Percentiles rank a stretch among this genome's conserved stretches.
Conservation (phyloP, 2,797 vertebrate genomes). For the Sebastiscus tertius region DNA sequence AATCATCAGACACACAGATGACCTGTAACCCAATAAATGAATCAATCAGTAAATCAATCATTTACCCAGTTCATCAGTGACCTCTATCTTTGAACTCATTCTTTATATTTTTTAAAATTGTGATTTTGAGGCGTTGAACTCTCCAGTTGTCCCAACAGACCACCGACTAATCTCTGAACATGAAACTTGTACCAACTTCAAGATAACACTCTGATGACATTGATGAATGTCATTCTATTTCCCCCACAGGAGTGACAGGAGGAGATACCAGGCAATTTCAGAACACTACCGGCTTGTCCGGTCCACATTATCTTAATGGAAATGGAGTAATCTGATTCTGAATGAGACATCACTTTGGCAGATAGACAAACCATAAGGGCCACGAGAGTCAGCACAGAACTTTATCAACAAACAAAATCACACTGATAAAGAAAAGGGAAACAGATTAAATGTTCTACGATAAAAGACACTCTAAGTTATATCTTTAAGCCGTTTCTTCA, state of each 20-base stretch:
- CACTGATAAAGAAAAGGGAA: conserved; percentile 30
- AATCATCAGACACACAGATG: not conserved
- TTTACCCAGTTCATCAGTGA: not conserved
- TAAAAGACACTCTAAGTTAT: conserved; percentile 25
- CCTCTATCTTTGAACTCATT: not conserved
- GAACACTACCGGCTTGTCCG: conserved; percentile 23
- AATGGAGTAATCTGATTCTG: conserved; percentile 60
- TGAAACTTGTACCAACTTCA: not conserved
- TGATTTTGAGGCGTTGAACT: not conserved
- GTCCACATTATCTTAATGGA: conserved; percentile 70
- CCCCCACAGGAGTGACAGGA: not conserved
- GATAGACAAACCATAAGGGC: conserved; percentile 37
- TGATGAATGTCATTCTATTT: conserved; percentile 52
- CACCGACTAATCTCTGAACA: not conserved
- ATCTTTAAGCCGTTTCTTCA: conserved; percentile 14
- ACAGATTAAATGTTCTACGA: conserved; percentile 19
- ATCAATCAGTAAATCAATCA: not conserved
- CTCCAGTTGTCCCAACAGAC: not conserved
- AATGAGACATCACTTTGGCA: conserved; percentile 62
- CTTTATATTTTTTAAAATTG: not conserved
- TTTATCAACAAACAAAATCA: conserved; percentile 62
- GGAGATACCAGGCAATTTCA: conserved; percentile 41
- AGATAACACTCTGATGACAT: conserved; percentile 44
- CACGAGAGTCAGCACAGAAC: conserved; percentile 9
- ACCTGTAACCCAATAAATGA: not conserved